Evolutionary conservation across 2,113 vertebrate species (phyloP).

Genomic region (Sapajus apella): DNA sequence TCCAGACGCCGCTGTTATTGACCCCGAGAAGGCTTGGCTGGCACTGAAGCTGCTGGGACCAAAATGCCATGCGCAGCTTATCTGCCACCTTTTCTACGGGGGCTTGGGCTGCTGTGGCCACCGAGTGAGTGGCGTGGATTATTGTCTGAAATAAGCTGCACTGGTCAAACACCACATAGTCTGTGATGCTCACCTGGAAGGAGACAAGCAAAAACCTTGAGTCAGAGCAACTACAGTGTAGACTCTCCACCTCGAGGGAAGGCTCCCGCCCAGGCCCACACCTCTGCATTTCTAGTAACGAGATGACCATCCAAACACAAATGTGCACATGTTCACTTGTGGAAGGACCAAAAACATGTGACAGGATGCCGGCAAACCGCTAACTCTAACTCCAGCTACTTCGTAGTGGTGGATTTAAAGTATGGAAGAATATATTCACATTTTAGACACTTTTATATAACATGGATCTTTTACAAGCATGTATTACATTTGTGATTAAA

Average conservation of each 20-base stretch:
- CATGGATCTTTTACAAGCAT: neutral
- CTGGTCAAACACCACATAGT: conserved; percentile 98
- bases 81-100: conserved; percentile 96
- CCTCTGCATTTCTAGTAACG: neutral
- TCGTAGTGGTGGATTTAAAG: rapidly evolving
- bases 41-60: conserved; percentile 95
- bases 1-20: conserved; percentile 93
- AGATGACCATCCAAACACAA: neutral
- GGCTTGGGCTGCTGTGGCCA: conserved; percentile 92
- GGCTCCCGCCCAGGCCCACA: rapidly evolving
- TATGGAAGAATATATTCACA: neutral
- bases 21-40: conserved; percentile 95
- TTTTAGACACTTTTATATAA: neutral
- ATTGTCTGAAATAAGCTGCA: conserved; percentile 96
- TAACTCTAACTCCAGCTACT: rapidly evolving
- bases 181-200: conserved; percentile 94
- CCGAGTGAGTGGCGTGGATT: conserved; percentile 94
- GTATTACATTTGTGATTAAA: neutral
- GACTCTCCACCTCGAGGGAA: rapidly evolving
- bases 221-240: rapidly evolving
- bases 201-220: neutral
- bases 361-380: neutral
- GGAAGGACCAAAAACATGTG: rapidly evolving
- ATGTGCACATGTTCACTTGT: rapidly evolving
- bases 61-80: conserved; percentile 92